These are phyloP conservation scores for Hydrophis major DNA, from an alignment of 2,797 vertebrate genomes.

Conservation along the genomic window DNA sequence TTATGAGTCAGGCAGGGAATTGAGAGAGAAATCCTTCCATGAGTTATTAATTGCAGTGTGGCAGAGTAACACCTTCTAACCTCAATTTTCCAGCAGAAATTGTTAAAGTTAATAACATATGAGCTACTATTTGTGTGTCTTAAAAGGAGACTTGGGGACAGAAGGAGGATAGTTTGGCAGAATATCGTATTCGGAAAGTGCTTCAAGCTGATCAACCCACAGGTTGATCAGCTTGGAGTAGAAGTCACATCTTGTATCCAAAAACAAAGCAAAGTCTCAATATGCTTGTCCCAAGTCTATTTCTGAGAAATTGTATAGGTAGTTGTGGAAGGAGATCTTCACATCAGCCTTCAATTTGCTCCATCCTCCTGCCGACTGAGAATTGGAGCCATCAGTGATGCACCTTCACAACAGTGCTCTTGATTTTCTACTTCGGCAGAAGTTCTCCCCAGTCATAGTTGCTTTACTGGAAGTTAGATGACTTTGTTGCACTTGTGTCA, in stretches of 20 bases:
- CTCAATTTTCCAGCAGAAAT: constrained; percentile 64
- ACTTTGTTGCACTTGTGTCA: neutral
- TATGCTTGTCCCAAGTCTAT: neutral
- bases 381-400: neutral
- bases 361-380: neutral
- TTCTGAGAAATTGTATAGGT: neutral
- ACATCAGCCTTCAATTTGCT: neutral
- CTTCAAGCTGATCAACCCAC: neutral
- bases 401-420: neutral
- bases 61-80: constrained; percentile 57
- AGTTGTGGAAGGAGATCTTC: neutral
- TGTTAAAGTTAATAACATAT: constrained; percentile 55
- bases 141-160: constrained; percentile 40
- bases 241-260: neutral
- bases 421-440: neutral
- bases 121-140: constrained; percentile 46
- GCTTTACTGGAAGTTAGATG: neutral
- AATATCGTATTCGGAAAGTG: neutral
- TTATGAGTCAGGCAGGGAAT: constrained; percentile 62
- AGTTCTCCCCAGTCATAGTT: neutral
- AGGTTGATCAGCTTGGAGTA: neutral
- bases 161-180: constrained; percentile 6
- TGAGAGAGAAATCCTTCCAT: constrained; percentile 52
- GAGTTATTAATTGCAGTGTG: constrained; percentile 63
- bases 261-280: neutral